Percentiles rank a stretch among this genome's conserved stretches.
These are phyloP conservation scores for Tetrax tetrax DNA, from an alignment of 2,113 vertebrate genomes.

Conservation along the genomic window DNA sequence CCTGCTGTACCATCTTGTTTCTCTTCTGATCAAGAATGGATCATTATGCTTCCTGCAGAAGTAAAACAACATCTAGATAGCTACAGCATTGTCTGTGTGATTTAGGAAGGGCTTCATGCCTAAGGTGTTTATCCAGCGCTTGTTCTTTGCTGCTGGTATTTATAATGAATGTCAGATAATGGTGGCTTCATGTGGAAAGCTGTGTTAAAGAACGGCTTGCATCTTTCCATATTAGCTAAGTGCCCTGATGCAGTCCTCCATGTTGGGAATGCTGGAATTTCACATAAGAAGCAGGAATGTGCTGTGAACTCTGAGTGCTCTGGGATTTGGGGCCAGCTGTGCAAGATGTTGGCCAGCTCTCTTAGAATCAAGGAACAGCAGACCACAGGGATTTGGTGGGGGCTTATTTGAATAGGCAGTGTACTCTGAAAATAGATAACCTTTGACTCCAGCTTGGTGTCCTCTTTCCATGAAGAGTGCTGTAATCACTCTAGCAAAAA, in stretches of 20 bases:
- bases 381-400: slow-evolving; percentile 7
- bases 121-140: background rate
- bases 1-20: background rate
- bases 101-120: background rate
- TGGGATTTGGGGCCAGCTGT: slow-evolving; percentile 25
- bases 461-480: background rate
- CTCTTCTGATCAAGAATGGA: background rate
- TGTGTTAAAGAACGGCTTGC: background rate
- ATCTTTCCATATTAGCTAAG: background rate
- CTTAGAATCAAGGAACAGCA: slow-evolving; percentile 19
- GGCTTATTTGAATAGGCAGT: background rate
- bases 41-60: background rate
- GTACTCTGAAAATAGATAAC: slow-evolving; percentile 45
- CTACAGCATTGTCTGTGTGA: background rate
- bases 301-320: background rate
- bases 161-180: background rate
- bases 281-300: background rate
- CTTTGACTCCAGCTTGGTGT: slow-evolving; percentile 53
- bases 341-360: slow-evolving; percentile 17
- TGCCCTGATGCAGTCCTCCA: background rate
- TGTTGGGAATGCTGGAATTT: slow-evolving; percentile 15
- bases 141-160: background rate
- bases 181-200: background rate
- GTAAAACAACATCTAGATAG: background rate
- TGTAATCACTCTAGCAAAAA: background rate